Evolutionary conservation across 2,797 vertebrate genomes (phyloP), one percentile per base, ranked within the genome.

Genomic region (Florisuga fusca): DNA sequence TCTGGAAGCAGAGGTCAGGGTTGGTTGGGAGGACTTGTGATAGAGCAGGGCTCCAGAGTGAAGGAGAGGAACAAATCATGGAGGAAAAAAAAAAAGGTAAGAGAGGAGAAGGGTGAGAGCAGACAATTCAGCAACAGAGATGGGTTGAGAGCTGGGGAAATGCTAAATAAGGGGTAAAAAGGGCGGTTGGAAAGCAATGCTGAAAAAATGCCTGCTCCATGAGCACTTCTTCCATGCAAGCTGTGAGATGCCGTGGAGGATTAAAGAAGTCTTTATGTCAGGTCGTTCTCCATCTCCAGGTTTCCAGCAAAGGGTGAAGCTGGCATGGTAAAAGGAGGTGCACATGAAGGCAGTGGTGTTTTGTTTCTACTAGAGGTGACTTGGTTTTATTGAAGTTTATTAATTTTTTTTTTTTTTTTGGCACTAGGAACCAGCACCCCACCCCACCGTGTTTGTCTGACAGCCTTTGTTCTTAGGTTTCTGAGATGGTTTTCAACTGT

Each of bases 271-370:
- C 25, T 33, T 57, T 41, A 41, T 15, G 4, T 57, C 66, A 48
- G 10, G 10, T 64, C 71, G 63, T 74, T 27, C 25, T 84, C 54
- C 25, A 6, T 43, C 50, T 36, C 26, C 19, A 59, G 67, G 27
- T 53, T 87, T 67, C n/a, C 54, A 64, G 50, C 1, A 0, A 50
- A 64, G 29, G 10, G 5, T 1, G 1, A 69, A 31, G 29, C 48
- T 75, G 53, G 9, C 15, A 2, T 55, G 48, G 50, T 54, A 76
- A 21, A 55, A 46, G 34, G 33, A 89, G 41, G 14, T 31, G n/a
- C 9, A 10, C 2, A 4, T 41, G 22, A 33, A 64, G 36, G 15
- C n/a, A 29, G 22, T 9, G 15, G 38, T 1, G 0, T 31, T 72
- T 72, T 59, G 53, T 59, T 59, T 72, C 53, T 61, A 5, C 53